These are phyloP conservation scores for Himalopsyche tibetana DNA, from an alignment of 2,888 invertebrate genomes.

Conservation along the genomic window DNA sequence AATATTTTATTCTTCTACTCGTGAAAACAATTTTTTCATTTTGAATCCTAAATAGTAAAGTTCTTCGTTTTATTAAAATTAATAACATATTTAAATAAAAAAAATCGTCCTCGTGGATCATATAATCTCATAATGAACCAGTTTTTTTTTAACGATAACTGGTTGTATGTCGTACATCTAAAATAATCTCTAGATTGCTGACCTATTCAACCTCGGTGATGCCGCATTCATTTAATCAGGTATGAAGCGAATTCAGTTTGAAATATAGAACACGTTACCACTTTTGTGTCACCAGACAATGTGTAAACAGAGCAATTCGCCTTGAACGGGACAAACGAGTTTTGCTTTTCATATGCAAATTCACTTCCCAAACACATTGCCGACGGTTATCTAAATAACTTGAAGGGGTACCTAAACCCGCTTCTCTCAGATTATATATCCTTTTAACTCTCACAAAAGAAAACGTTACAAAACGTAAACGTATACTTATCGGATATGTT, in stretches of 20 bases:
- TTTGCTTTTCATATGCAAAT: constrained; percentile 26
- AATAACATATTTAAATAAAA: too few species aligned
- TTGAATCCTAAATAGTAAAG: too few species aligned
- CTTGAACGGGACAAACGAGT: constrained; percentile 31
- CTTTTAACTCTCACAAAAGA: background rate
- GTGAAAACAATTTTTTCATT: too few species aligned
- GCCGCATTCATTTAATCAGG: background rate
- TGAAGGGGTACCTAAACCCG: background rate
- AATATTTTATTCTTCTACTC: too few species aligned
- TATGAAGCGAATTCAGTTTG: background rate
- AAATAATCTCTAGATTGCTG: background rate
- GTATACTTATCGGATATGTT: background rate
- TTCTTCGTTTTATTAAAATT: too few species aligned
- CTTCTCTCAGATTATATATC: background rate
- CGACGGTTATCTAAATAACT: background rate
- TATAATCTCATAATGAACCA: too few species aligned
- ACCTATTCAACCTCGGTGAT: background rate
- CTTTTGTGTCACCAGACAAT: constrained; percentile 31
- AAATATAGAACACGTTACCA: background rate
- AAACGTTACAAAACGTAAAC: background rate
- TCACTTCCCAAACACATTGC: constrained; percentile 7
- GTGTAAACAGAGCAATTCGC: background rate
- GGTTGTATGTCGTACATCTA: too few species aligned
- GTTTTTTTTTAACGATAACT: too few species aligned
- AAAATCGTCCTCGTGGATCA: too few species aligned